These are phyloP conservation scores for Drosophila mauritiana DNA, from an alignment of 1,140 invertebrate species.

Conservation along the genomic window DNA sequence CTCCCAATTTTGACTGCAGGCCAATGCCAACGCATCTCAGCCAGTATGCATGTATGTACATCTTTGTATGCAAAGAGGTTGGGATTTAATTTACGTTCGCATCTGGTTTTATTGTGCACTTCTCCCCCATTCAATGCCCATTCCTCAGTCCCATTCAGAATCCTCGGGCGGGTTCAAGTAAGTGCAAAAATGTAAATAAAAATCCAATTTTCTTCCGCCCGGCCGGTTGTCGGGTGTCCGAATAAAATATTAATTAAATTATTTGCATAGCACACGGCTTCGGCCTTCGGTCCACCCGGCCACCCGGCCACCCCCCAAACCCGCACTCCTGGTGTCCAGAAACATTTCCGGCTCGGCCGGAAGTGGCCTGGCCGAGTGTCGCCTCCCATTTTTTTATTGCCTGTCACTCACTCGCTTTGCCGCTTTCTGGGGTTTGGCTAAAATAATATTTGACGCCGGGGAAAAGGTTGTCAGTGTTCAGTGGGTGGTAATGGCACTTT, in stretches of 20 bases:
- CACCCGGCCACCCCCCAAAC: not conserved
- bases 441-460: conserved; percentile 36
- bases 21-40: conserved; percentile 54
- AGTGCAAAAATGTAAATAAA: conserved; percentile 58
- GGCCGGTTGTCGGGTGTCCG: conserved; percentile 16
- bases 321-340: conserved; percentile 12
- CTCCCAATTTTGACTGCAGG: conserved; percentile 43
- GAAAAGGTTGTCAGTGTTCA: conserved; percentile 1
- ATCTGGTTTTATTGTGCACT: conserved; percentile 52
- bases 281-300: conserved; percentile 10
- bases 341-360: conserved; percentile 39
- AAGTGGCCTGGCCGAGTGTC: conserved; percentile 42
- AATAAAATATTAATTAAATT: conserved; percentile 80
- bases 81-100: conserved; percentile 45
- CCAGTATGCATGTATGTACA: not conserved
- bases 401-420: conserved; percentile 34
- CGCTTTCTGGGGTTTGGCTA: conserved; percentile 23
- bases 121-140: conserved; percentile 25
- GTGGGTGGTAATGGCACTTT: conserved; percentile 5
- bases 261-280: conserved; percentile 58
- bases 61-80: not conserved
- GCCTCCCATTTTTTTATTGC: conserved; percentile 49
- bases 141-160: conserved; percentile 26
- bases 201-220: conserved; percentile 55
- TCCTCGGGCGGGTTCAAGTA: conserved; percentile 49